A percentile compares a stretch with the other conserved stretches of the same genome.
phyloP scores from a whole-genome alignment of 2,113 vertebrate species.

The Austrofundulus limnaeus region DNA sequence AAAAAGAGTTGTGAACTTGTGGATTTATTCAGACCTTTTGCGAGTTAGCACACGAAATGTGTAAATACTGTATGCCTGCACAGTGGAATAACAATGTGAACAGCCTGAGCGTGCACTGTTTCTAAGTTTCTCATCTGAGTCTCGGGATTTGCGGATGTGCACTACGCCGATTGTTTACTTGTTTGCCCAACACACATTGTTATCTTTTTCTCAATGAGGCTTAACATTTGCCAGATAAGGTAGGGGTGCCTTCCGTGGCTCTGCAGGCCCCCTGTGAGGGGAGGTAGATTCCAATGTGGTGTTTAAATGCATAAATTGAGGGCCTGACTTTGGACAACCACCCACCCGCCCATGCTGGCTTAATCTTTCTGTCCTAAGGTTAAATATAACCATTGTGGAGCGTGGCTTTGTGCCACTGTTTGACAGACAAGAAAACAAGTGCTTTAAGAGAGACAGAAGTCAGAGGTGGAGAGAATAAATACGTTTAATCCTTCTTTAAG shows the following conservation, averaged over 20 bases:
- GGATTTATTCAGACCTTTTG: constrained; percentile 51
- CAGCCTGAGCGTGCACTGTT: constrained; percentile 25
- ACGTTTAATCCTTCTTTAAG: constrained; percentile 48
- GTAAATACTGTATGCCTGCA: constrained; percentile 52
- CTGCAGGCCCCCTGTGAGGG: constrained; percentile 22
- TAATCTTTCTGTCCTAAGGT: constrained; percentile 66
- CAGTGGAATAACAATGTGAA: constrained; percentile 61
- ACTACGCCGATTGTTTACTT: constrained; percentile 57
- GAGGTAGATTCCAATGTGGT: constrained; percentile 53
- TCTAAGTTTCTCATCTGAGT: constrained; percentile 28
- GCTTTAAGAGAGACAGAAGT: constrained; percentile 32
- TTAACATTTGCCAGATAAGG: constrained; percentile 62
- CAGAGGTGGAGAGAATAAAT: constrained; percentile 40
- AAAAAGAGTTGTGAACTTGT: constrained; percentile 38
- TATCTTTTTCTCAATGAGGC: constrained; percentile 55
- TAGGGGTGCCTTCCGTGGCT: constrained; percentile 57
- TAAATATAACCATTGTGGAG: constrained; percentile 72
- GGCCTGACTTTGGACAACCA: constrained; percentile 64
- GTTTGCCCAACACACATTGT: constrained; percentile 56
- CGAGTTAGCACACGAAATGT: constrained; percentile 37
- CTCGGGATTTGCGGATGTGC: constrained; percentile 30
- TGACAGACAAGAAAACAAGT: constrained; percentile 62
- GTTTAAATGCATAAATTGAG: constrained; percentile 60
- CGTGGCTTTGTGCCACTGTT: constrained; percentile 57
- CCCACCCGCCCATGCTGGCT: constrained; percentile 57